These are phyloP conservation scores for Gyps fulvus DNA, from an alignment of 2,113 vertebrate species.

Conservation along the genomic window DNA sequence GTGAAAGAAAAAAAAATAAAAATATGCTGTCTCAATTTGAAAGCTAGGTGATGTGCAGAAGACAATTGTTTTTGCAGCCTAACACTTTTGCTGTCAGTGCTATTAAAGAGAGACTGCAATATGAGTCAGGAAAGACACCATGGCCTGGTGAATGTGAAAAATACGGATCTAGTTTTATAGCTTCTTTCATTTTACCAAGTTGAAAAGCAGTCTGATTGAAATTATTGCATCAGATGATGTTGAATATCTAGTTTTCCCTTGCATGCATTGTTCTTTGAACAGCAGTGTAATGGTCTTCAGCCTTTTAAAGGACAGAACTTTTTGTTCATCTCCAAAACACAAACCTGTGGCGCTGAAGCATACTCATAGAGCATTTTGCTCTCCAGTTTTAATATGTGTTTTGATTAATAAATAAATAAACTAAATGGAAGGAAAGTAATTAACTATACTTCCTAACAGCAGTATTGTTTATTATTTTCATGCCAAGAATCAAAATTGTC, in stretches of 20 bases:
- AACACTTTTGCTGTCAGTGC: neutral
- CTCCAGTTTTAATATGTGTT: neutral
- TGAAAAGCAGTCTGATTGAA: conserved; percentile 5
- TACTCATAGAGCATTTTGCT: neutral
- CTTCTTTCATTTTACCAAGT: neutral
- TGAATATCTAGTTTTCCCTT: neutral
- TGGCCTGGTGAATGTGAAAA: neutral
- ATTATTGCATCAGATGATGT: neutral
- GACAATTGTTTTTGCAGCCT: neutral
- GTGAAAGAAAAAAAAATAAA: neutral
- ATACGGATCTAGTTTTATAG: neutral
- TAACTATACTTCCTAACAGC: neutral
- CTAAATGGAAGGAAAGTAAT: neutral
- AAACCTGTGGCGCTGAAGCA: neutral
- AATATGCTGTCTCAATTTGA: neutral
- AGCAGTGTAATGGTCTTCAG: neutral
- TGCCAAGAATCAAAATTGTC: neutral
- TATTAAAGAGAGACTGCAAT: neutral
- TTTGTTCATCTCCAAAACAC: neutral
- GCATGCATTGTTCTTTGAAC: neutral
- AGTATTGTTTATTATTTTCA: neutral
- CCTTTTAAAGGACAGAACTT: neutral
- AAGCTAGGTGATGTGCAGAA: neutral
- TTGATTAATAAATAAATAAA: neutral
- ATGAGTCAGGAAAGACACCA: neutral